Base-by-base conservation (phyloP, 1,140 invertebrate genomes). In the Colletes gigas region DNA sequence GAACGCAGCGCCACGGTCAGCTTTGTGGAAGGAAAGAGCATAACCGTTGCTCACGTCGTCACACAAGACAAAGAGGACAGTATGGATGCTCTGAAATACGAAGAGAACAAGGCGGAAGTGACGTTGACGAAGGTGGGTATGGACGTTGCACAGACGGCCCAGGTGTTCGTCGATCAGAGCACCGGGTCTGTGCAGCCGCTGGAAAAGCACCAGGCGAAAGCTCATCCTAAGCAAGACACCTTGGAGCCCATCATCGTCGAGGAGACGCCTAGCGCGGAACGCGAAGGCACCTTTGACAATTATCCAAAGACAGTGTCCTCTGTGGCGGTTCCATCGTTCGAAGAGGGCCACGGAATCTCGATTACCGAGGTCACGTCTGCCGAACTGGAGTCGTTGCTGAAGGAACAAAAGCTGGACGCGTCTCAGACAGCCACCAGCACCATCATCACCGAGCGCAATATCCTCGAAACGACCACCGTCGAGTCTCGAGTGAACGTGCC, bases 31-130 rank as follows among this genome's bases (percentile, higher is more conserved):
- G 91, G 90, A 54, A 93, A 93, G 83, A 91, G 93, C 78, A 62
- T 95, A 8, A 92, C 88, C 2, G 89, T 95, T 21, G 93, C 91
- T 59, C 89, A 95, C 88, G 90, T 94, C 6, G 82, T 92, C 41
- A 65, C 89, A 1, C 88, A 94, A 62, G 94, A 95, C 69, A 92
- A 92, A 82, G 92, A 94, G 88, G 90, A 74, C 39, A 69, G 55
- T 4, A 81, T 90, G 17, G 83, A 30, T 4, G 59, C 87, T 19
- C 19, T 54, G 2, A 88, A 85, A 71, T 78, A 75, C 8, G 84
- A 85, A 44, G 81, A 86, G 21, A 85, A 59, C 65, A 80, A 78
- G 12, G 89, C 90, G 17, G 70, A 78, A 6, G 3, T 90, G n/a
- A 89, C 73, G 15, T 17, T 89, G 59, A 86, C 83, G 0, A 82